Conservation (phyloP, 2,888 invertebrate genomes). For the Epistrophella euchroma region DNA sequence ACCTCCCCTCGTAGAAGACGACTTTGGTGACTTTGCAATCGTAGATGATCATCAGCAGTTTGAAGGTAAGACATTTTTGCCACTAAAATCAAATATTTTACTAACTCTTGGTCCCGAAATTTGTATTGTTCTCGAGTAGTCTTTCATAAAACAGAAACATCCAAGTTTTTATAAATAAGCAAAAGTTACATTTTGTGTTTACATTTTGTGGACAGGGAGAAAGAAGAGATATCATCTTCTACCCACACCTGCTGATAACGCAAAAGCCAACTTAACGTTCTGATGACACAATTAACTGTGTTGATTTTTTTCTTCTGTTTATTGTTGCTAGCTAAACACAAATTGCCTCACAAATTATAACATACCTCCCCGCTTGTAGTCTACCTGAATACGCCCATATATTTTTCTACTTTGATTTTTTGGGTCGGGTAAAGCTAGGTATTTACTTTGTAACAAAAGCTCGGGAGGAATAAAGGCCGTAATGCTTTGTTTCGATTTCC, state of each 20-base stretch:
- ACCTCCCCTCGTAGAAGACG: conserved; percentile 82
- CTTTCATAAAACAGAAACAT: neutral
- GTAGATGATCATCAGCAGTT: conserved; percentile 75
- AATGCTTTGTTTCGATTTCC: neutral
- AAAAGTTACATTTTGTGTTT: neutral
- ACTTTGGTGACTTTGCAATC: conserved; percentile 80
- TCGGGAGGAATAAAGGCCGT: neutral
- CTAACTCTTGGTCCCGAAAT: neutral
- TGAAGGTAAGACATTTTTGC: conserved; percentile 64
- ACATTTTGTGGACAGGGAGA: neutral
- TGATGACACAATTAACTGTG: conserved; percentile 31
- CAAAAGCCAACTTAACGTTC: neutral
- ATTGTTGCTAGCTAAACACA: conserved; percentile 25
- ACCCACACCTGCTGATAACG: neutral
- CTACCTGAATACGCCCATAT: neutral
- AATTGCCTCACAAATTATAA: neutral
- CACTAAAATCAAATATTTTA: neutral
- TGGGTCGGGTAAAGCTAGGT: neutral
- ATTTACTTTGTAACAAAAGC: conserved; percentile 6
- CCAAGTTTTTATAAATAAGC: too few species aligned
- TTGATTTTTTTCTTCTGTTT: neutral
- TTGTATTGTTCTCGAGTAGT: neutral
- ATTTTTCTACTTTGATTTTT: conserved; percentile 1
- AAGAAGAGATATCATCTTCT: neutral
- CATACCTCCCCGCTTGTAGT: neutral